These are phyloP conservation scores for Notolabrus celidotus DNA, from an alignment of 2,797 vertebrate genomes.

Conservation along the genomic window DNA sequence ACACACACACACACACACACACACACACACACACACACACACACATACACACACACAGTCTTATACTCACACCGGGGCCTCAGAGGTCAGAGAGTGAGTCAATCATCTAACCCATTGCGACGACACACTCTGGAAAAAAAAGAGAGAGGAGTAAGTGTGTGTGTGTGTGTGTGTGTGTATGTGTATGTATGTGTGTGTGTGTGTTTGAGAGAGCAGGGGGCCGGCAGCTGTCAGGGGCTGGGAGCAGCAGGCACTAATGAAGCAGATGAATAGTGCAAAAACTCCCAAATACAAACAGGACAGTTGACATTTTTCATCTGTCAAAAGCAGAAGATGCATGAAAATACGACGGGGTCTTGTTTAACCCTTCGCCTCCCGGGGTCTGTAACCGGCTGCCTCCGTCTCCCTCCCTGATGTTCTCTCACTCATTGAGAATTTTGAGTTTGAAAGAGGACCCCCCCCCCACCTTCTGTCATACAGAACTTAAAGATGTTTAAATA, in stretches of 20 bases:
- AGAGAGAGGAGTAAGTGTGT: conserved; percentile 28
- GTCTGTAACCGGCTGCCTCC: conserved; percentile 65
- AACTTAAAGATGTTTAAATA: conserved; percentile 3
- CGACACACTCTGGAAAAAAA: conserved; percentile 94
- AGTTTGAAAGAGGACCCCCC: conserved; percentile 2
- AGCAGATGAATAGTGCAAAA: conserved; percentile 99
- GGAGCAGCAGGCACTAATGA: conserved; percentile 99
- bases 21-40: conserved; percentile 56
- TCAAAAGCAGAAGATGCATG: conserved; percentile 99
- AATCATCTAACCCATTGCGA: conserved; percentile 96
- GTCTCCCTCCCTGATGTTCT: background rate
- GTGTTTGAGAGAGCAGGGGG: conserved; percentile 80
- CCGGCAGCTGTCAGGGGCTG: conserved; percentile 95
- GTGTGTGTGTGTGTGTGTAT: conserved; percentile 38
- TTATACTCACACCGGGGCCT: conserved; percentile 82
- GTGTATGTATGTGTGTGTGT: conserved; percentile 38
- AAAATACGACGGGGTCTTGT: conserved; percentile 97
- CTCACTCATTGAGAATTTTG: conserved; percentile 17
- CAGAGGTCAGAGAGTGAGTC: conserved; percentile 99
- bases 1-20: conserved; percentile 42
- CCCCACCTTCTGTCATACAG: background rate
- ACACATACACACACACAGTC: conserved; percentile 34
- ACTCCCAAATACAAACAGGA: conserved; percentile 99
- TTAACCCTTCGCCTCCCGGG: conserved; percentile 95
- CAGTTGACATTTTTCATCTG: conserved; percentile 99